Evolutionary conservation across 2,888 invertebrate genomes (phyloP).

Genomic region (Lithophane leautieri): DNA sequence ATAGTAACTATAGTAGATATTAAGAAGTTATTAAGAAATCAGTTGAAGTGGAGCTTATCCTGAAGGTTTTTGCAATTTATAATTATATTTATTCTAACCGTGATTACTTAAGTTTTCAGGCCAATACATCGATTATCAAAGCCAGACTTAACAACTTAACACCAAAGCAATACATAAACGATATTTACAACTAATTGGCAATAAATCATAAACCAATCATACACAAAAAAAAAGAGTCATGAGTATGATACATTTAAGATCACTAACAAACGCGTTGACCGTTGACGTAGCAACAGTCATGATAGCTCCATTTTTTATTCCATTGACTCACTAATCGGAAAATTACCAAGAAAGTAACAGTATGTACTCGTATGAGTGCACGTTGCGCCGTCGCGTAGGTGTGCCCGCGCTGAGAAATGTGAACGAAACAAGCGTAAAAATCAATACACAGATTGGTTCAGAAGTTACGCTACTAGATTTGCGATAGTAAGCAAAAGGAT

Average conservation of each 20-base stretch:
- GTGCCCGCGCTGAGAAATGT: constrained; percentile 73
- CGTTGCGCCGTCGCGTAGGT: constrained; percentile 69
- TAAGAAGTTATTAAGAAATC: not conserved
- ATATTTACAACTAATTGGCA: constrained; percentile 45
- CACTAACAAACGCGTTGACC: constrained; percentile 20
- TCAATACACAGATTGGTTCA: constrained; percentile 21
- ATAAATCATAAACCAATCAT: constrained; percentile 44
- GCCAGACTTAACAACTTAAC: constrained; percentile 8
- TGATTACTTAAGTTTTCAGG: not conserved
- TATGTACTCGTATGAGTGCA: constrained; percentile 62
- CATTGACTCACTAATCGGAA: constrained; percentile 56
- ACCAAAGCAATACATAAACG: constrained; percentile 25
- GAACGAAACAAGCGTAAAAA: constrained; percentile 56
- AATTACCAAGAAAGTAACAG: constrained; percentile 63
- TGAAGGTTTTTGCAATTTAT: not conserved
- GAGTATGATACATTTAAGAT: constrained; percentile 17
- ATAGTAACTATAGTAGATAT: not conserved
- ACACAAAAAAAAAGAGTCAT: constrained; percentile 36
- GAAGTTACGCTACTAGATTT: constrained; percentile 34
- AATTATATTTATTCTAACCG: not conserved
- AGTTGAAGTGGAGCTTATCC: not conserved
- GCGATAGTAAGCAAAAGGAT: not conserved
- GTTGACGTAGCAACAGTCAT: constrained; percentile 32
- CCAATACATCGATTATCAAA: not conserved
- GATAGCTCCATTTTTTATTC: constrained; percentile 45